Percentiles rank a stretch among this genome's conserved stretches.
Conservation (phyloP, 2,113 vertebrate genomes). For the Formicarius rufipectus region DNA sequence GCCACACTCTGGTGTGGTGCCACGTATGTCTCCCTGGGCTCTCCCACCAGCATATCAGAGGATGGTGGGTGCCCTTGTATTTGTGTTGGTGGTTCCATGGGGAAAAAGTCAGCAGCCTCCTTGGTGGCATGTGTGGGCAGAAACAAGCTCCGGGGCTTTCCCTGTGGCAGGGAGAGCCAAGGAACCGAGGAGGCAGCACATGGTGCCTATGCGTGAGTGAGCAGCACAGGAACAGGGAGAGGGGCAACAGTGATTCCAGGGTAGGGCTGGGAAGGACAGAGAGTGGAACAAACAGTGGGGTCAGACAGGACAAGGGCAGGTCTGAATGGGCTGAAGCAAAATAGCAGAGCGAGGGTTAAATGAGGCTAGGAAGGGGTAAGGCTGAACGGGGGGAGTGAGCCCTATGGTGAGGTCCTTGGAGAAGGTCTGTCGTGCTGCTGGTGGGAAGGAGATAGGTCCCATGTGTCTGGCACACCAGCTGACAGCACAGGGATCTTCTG, state of each 20-base stretch:
- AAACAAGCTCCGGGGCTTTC: accelerated
- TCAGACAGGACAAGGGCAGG: background rate
- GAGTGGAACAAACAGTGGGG: background rate
- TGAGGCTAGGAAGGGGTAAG: background rate
- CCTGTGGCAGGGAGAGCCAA: background rate
- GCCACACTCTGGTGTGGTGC: background rate
- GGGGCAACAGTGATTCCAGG: background rate
- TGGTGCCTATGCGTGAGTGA: accelerated
- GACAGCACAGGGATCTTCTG: accelerated
- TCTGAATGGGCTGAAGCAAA: background rate
- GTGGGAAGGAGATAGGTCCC: background rate
- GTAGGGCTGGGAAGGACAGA: background rate
- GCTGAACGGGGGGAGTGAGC: background rate
- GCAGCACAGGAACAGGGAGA: background rate
- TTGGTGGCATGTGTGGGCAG: background rate
- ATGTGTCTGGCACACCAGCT: background rate
- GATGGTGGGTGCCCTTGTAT: background rate
- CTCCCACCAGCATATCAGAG: accelerated
- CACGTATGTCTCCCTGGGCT: accelerated
- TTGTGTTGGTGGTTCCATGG: background rate
- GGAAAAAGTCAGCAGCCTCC: background rate
- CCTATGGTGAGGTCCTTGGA: background rate
- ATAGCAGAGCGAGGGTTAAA: background rate
- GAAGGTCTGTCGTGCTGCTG: background rate
- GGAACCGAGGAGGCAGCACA: background rate